A percentile compares a stretch with the other conserved stretches of the same genome.
Evolutionary conservation across 2,888 invertebrate species (phyloP).

Genomic region (Epinotia bilunana): DNA sequence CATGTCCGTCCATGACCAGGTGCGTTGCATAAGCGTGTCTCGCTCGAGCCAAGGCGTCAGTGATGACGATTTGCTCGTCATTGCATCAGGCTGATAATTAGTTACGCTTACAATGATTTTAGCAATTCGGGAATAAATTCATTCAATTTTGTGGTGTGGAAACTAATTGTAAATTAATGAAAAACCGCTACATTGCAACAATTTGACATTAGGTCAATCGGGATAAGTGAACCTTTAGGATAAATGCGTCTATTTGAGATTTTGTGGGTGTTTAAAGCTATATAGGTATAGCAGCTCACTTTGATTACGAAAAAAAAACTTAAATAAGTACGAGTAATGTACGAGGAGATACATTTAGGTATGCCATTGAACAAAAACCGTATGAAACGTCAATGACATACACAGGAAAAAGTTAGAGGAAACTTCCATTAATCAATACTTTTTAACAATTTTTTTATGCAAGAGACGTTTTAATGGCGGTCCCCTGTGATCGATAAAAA

Average conservation of each 20-base stretch:
- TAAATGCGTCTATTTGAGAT: too few relatives aligned
- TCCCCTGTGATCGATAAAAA: background rate
- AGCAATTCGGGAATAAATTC: background rate
- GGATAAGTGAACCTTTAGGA: too few relatives aligned
- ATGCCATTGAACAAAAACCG: background rate
- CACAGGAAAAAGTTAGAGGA: conserved; percentile 13
- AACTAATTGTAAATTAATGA: too few relatives aligned
- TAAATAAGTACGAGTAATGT: too few relatives aligned
- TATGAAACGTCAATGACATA: conserved; percentile 11
- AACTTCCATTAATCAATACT: conserved; percentile 1
- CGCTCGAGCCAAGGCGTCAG: conserved; percentile 10
- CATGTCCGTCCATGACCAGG: conserved; percentile 15
- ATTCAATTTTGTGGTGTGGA: too few relatives aligned
- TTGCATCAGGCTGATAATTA: conserved; percentile 25
- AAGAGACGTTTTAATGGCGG: background rate
- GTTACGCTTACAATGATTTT: background rate
- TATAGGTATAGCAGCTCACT: too few relatives aligned
- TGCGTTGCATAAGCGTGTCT: conserved; percentile 2
- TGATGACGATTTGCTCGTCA: conserved; percentile 14
- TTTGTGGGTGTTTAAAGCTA: too few relatives aligned
- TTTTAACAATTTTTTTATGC: background rate
- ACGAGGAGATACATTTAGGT: too few relatives aligned
- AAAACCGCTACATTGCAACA: background rate
- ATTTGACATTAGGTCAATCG: background rate
- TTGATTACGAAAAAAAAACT: too few relatives aligned